phyloP scores from a whole-genome alignment of 2,888 invertebrate genomes.

The Melanargia galathea region DNA sequence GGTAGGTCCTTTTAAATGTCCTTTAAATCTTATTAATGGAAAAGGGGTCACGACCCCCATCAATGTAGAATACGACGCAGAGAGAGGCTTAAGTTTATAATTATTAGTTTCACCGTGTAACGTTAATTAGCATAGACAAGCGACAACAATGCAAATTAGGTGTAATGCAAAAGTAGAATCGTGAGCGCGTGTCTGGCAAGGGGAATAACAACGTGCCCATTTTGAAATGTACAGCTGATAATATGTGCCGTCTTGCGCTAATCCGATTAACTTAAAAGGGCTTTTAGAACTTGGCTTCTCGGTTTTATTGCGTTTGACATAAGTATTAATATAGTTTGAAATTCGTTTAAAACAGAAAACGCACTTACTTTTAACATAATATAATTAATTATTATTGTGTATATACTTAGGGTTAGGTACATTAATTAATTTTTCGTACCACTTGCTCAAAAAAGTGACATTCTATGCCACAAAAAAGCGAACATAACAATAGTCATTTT shows the following conservation, averaged over 20 bases:
- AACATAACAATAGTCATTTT: too few species aligned
- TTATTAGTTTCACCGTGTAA: too few species aligned
- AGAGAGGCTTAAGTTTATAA: too few species aligned
- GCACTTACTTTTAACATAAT: background rate
- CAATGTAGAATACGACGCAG: too few species aligned
- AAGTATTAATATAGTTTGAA: background rate
- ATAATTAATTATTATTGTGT: too few species aligned
- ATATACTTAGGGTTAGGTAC: too few species aligned
- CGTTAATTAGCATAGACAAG: conserved; percentile 11
- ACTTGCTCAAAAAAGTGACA: too few species aligned
- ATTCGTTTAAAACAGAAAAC: background rate
- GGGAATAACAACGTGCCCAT: conserved; percentile 15
- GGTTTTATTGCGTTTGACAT: conserved; percentile 7
- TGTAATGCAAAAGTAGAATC: conserved; percentile 22
- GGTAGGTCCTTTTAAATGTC: too few species aligned
- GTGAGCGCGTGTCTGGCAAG: conserved; percentile 9
- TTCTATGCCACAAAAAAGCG: too few species aligned
- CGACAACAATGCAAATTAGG: conserved; percentile 14
- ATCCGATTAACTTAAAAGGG: conserved; percentile 30
- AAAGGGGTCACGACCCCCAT: too few species aligned
- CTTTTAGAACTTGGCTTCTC: background rate
- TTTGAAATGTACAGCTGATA: conserved; percentile 32
- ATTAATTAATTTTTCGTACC: too few species aligned
- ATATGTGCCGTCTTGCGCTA: conserved; percentile 27
- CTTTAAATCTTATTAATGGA: too few species aligned